phyloP scores from a whole-genome alignment of 2,113 vertebrate species.

The Atrichornis clamosus region DNA sequence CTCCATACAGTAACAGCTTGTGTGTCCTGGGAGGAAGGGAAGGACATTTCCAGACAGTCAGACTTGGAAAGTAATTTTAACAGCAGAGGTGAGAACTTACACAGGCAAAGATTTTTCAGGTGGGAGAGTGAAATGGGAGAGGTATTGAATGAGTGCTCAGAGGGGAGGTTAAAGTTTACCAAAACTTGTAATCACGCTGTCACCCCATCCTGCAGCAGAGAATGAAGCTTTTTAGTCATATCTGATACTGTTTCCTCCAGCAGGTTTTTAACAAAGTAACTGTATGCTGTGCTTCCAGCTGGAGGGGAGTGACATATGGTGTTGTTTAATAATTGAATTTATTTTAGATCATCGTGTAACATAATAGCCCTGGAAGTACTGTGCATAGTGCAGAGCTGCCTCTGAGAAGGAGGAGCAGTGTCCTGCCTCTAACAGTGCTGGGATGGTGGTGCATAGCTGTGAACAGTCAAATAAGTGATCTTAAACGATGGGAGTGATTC shows the following conservation, averaged over 20 bases:
- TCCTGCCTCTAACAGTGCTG: not conserved
- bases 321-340: slow-evolving; percentile 54
- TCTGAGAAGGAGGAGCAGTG: not conserved
- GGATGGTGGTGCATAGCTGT: not conserved
- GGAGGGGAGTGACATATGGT: slow-evolving; percentile 34
- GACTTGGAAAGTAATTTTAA: not conserved
- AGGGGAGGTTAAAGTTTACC: not conserved
- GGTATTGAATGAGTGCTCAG: not conserved
- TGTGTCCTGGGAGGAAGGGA: not conserved
- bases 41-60: not conserved
- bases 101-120: not conserved
- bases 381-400: not conserved
- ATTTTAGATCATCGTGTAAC: slow-evolving; percentile 20
- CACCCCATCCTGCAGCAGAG: not conserved
- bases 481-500: not conserved
- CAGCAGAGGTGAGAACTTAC: not conserved
- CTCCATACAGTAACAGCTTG: not conserved
- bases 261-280: not conserved
- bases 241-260: not conserved
- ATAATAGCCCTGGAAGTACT: slow-evolving; percentile 6
- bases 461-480: not conserved
- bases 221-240: not conserved
- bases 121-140: not conserved
- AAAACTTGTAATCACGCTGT: not conserved
- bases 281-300: not conserved